Conservation (phyloP, 2,888 invertebrate genomes). For the Tortricodes alternella region DNA sequence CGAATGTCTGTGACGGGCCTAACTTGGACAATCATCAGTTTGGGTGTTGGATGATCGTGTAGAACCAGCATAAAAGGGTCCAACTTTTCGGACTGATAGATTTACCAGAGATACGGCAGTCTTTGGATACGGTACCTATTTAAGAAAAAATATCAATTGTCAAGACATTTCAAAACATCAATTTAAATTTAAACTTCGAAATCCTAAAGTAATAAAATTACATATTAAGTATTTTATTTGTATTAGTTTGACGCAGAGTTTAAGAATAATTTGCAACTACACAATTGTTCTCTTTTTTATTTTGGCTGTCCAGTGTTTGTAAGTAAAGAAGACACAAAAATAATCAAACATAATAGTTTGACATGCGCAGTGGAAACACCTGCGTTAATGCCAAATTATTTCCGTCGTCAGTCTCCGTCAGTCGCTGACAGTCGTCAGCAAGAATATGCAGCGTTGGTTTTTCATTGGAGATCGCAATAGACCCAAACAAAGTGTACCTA, state of each 20-base stretch:
- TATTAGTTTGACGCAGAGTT: neutral
- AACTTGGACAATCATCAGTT: too few relatives aligned
- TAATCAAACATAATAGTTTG: neutral
- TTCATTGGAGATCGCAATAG: constrained; percentile 81
- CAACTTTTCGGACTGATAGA: too few relatives aligned
- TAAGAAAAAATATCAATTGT: too few relatives aligned
- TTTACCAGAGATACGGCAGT: too few relatives aligned
- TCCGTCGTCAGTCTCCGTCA: neutral
- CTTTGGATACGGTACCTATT: too few relatives aligned
- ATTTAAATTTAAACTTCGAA: too few relatives aligned
- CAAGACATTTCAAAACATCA: too few relatives aligned
- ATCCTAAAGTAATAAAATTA: too few relatives aligned
- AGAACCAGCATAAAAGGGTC: too few relatives aligned
- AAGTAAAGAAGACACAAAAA: neutral
- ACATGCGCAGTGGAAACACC: neutral
- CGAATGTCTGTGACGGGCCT: too few relatives aligned
- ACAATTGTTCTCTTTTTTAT: neutral
- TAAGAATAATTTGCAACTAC: neutral
- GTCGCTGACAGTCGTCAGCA: constrained; percentile 3
- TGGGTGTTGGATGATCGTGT: too few relatives aligned
- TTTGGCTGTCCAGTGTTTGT: neutral
- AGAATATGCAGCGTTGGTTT: constrained; percentile 85
- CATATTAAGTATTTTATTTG: too few relatives aligned
- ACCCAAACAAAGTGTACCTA: constrained; percentile 50
- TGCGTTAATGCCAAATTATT: neutral